Evolutionary conservation across 2,888 invertebrate genomes (phyloP), one percentile per base, ranked within the genome.

Genomic region (Pristionchus entomophagus): DNA sequence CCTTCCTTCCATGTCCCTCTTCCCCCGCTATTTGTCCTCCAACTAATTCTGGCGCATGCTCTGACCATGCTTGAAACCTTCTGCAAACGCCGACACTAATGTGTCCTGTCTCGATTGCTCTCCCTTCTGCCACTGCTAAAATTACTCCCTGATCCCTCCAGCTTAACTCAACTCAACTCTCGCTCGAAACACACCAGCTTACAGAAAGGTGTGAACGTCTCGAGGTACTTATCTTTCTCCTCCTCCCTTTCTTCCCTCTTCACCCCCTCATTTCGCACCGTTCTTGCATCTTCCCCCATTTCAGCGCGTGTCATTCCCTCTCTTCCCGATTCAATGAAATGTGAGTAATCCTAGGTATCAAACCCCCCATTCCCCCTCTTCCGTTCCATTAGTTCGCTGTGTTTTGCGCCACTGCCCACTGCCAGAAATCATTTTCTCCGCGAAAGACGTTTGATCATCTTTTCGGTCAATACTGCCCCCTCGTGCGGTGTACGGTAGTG

Each of bases 341-440:
- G 49, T 78, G 78, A 78, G 78, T 78, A 78, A 78, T 78, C 78
- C 78, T n/a, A 78, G n/a, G 49, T 78, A 78, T 78, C 49, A 78
- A 78, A 78, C 78, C 49, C 26, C 29, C n/a, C 65, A 22, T 49
- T 22, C 12, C 35, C 82, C 26, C 81, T 80, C 49, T 53, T 56
- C 49, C 82, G 26, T 53, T 38, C 49, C 56, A 82, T 56, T 80
- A 22, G 26, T 51, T 82, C 49, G 17, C 78, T 17, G 6, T 78
- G 45, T 32, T 45, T 82, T 56, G 82, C 22, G 2, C 26, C 56
- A 41, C 17, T 56, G 32, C 69, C 29, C 38, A 69, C 29, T n/a
- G 22, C n/a, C 29, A 41, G 69, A 69, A 69, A n/a, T 6, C 69
- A 35, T 69, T n/a, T 69, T 62, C 12, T 62, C 62, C 62, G 62